Evolutionary conservation across 2,113 vertebrate species (phyloP).

Genomic region (Apteryx owenii): DNA sequence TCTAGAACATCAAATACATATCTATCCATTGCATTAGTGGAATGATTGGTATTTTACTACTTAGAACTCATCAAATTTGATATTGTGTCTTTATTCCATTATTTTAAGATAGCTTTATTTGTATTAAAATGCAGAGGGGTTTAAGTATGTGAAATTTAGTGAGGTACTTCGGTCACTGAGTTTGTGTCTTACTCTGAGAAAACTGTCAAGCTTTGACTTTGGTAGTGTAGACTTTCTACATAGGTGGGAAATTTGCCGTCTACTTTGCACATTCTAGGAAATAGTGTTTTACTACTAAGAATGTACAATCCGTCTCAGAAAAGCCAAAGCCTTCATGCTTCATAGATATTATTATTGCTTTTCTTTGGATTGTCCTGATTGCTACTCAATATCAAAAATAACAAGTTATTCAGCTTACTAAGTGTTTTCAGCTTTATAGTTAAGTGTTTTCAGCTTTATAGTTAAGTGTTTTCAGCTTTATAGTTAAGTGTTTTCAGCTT

Average conservation of each 20-base stretch:
- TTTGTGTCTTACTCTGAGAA: neutral
- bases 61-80: neutral
- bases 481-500: too few species aligned
- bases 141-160: neutral
- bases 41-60: neutral
- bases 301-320: neutral
- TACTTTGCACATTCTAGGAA: neutral
- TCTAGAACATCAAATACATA: neutral
- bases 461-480: too few species aligned
- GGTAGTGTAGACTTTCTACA: neutral
- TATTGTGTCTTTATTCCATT: neutral
- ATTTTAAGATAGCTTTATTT: neutral
- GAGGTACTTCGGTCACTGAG: neutral
- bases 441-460: too few species aligned
- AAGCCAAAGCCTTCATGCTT: neutral
- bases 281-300: neutral
- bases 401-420: neutral
- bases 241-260: neutral
- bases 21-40: neutral
- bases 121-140: neutral
- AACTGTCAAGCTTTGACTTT: neutral
- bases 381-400: neutral
- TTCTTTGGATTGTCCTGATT: neutral
- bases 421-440: neutral
- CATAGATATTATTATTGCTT: rapidly evolving